Conservation (phyloP, 2,888 invertebrate species). For the Cepaea hortensis region DNA sequence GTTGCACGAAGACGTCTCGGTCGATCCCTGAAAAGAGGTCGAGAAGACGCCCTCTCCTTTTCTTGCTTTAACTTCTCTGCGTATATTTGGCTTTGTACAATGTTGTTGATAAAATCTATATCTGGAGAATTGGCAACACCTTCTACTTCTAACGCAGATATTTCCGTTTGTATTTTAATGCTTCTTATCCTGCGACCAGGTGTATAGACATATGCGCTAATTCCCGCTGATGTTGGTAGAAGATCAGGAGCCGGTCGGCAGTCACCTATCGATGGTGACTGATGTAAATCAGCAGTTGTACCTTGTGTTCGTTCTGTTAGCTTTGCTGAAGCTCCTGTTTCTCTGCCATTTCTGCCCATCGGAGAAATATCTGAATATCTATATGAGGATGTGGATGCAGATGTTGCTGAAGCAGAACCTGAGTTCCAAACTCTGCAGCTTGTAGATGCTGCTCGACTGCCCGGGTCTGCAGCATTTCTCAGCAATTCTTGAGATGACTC, state of each 20-base stretch:
- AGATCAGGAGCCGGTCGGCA: slow-evolving; percentile 49
- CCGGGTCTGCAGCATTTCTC: background rate
- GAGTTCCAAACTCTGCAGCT: no score
- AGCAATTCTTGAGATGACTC: background rate
- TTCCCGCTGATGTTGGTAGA: slow-evolving; percentile 36
- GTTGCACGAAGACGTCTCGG: slow-evolving; percentile 44
- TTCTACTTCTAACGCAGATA: slow-evolving; percentile 45
- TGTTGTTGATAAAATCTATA: slow-evolving; percentile 12
- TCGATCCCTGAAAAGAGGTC: slow-evolving; percentile 15
- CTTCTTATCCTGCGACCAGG: slow-evolving; percentile 50
- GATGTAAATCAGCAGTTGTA: slow-evolving; percentile 45
- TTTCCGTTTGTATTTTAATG: slow-evolving; percentile 55
- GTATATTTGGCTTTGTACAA: slow-evolving; percentile 43
- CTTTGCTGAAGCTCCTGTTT: background rate
- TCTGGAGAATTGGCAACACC: slow-evolving; percentile 4
- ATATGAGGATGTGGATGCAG: background rate
- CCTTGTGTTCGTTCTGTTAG: background rate
- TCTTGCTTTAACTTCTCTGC: slow-evolving; percentile 45
- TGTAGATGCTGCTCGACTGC: slow-evolving; percentile 26
- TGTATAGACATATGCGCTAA: slow-evolving; percentile 38
- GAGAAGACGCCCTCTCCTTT: background rate
- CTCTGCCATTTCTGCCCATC: background rate
- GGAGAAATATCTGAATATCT: background rate
- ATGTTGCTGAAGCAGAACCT: background rate
- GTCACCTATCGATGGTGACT: slow-evolving; percentile 47